Percentiles rank a stretch among this genome's conserved stretches.
Evolutionary conservation across 1,140 invertebrate species (phyloP).

Genomic region (Dendroctonus valens): DNA sequence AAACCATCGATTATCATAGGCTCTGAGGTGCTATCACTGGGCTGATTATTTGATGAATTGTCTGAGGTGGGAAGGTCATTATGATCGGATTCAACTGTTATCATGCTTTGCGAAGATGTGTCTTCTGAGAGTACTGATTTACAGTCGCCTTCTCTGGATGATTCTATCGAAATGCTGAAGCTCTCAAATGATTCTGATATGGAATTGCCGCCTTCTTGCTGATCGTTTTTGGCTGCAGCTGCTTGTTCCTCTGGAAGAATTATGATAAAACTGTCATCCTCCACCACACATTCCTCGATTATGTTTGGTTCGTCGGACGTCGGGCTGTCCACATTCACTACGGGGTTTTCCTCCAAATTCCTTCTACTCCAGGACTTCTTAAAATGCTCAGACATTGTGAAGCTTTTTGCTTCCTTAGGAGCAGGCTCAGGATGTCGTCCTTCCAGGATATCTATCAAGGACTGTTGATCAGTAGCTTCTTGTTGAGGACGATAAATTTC

Average conservation of each 20-base stretch:
- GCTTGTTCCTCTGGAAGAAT: constrained; percentile 1
- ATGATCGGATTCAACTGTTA: too few species aligned
- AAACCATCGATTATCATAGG: too few species aligned
- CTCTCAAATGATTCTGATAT: too few species aligned
- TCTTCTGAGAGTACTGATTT: too few species aligned
- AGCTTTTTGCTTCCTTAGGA: background rate
- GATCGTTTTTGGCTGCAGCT: too few species aligned
- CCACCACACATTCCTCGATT: constrained; percentile 33
- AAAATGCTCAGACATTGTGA: background rate
- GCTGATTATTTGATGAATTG: too few species aligned
- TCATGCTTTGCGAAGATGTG: too few species aligned
- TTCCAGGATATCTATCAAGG: constrained; percentile 33
- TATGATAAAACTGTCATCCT: constrained; percentile 30
- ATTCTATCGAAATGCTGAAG: too few species aligned
- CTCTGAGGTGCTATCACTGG: too few species aligned
- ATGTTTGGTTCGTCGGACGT: constrained; percentile 18
- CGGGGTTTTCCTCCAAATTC: constrained; percentile 9
- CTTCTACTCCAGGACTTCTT: constrained; percentile 8
- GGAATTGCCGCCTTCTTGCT: too few species aligned
- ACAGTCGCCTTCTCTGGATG: too few species aligned
- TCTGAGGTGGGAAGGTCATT: too few species aligned
- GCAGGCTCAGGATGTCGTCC: constrained; percentile 19
- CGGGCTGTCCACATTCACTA: constrained; percentile 23
- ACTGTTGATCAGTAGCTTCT: constrained; percentile 21
- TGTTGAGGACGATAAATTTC: background rate